Evolutionary conservation across 92 coral and sea anemone species (phyloP).

Genomic region (Epizoanthus scotinus): DNA sequence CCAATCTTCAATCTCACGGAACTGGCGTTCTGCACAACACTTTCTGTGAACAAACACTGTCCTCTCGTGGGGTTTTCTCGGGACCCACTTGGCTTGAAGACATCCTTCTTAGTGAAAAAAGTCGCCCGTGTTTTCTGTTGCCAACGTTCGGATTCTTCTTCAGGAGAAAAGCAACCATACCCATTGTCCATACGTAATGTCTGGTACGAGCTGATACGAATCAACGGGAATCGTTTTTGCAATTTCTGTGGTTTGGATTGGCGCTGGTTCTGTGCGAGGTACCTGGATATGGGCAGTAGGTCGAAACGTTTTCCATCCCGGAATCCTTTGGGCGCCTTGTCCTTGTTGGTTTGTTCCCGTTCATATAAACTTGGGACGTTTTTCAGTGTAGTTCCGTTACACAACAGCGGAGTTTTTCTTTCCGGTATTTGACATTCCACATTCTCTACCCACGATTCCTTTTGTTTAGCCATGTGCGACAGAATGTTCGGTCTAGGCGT

Average conservation of each 20-base stretch:
- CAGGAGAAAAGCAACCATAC: slow-evolving; percentile 13
- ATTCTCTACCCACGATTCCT: slow-evolving; percentile 77
- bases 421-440: slow-evolving; percentile 40
- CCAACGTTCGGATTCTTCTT: background rate
- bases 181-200: slow-evolving; percentile 32
- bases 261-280: slow-evolving; percentile 50
- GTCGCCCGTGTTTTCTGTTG: slow-evolving; percentile 43
- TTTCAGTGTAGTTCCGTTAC: slow-evolving; percentile 65
- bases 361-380: slow-evolving; percentile 58
- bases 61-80: slow-evolving; percentile 70
- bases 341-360: slow-evolving; percentile 47
- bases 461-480: slow-evolving; percentile 87
- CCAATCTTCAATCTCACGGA: background rate
- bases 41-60: slow-evolving; percentile 47
- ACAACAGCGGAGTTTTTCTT: slow-evolving; percentile 57
- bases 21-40: background rate
- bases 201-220: slow-evolving; percentile 79
- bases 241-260: slow-evolving; percentile 23
- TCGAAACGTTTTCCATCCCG: slow-evolving; percentile 80
- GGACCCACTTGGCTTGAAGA: slow-evolving; percentile 61
- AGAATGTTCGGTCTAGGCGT: slow-evolving; percentile 68
- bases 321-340: slow-evolving; percentile 68
- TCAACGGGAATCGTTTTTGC: slow-evolving; percentile 56
- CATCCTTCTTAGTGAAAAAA: slow-evolving; percentile 76
- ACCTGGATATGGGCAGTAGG: slow-evolving; percentile 77